phyloP scores from a whole-genome alignment of 2,797 vertebrate genomes.

The Pristis pectinata region DNA sequence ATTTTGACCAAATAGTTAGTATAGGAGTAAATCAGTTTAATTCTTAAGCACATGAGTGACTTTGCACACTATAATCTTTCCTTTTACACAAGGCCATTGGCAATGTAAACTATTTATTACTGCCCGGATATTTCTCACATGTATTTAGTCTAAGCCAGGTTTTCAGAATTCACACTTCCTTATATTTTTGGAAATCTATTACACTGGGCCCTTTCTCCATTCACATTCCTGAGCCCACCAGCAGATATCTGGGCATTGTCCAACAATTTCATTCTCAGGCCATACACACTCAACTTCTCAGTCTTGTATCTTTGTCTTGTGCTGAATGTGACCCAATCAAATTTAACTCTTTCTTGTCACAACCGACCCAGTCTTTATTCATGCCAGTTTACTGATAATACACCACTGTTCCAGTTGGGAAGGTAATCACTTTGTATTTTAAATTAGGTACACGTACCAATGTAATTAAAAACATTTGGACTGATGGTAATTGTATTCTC shows the following conservation, averaged over 20 bases:
- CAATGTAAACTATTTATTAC: neutral
- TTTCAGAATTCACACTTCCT: neutral
- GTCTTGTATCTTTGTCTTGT: neutral
- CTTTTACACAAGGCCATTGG: neutral
- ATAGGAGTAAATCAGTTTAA: neutral
- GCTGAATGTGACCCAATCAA: neutral
- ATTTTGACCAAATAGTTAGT: neutral
- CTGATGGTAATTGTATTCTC: neutral
- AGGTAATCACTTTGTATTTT: slow-evolving; percentile 9
- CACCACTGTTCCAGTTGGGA: neutral
- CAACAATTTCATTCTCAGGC: slow-evolving; percentile 22
- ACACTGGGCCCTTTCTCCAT: neutral
- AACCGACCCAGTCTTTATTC: no score
- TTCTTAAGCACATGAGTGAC: neutral
- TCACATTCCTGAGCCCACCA: neutral
- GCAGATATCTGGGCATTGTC: neutral
- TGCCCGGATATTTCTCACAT: neutral
- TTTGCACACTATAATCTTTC: neutral
- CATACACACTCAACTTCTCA: neutral
- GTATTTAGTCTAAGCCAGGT: neutral
- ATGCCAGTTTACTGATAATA: neutral
- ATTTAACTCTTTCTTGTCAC: neutral
- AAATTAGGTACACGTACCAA: slow-evolving; percentile 27
- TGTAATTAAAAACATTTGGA: neutral
- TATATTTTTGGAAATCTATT: slow-evolving; percentile 6